Conservation (phyloP, 2,797 vertebrate species). For the Mionectes olivaceus region DNA sequence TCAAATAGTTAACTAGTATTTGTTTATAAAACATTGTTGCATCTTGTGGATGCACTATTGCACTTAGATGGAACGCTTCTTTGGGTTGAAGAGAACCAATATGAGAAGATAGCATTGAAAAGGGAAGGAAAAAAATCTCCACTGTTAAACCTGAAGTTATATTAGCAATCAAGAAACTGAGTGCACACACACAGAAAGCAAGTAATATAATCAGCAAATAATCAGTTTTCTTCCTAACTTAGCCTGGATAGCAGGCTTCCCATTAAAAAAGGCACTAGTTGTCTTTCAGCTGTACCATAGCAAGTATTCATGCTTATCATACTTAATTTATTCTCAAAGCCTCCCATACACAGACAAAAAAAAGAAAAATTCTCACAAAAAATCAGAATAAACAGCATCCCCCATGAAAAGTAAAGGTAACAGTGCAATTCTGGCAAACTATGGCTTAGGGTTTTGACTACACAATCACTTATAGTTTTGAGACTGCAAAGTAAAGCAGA, state of each 20-base stretch:
- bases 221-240: not conserved
- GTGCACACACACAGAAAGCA: rapidly evolving
- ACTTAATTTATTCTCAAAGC: not conserved
- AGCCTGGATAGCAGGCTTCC: not conserved
- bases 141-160: not conserved
- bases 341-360: not conserved
- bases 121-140: not conserved
- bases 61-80: not conserved
- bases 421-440: not conserved
- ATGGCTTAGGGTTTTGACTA: not conserved
- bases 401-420: not conserved
- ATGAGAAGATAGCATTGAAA: not conserved
- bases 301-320: not conserved
- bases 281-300: not conserved
- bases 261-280: not conserved
- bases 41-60: not conserved
- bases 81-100: not conserved
- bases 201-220: not conserved
- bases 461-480: not conserved
- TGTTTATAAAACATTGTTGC: not conserved
- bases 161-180: not conserved
- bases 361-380: not conserved
- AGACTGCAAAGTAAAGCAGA: not conserved
- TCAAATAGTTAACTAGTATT: not conserved
- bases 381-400: not conserved